Evolutionary conservation across 2,113 vertebrate species (phyloP), one percentile per base, ranked within the genome.

Genomic region (Phrynocephalus versicolor): DNA sequence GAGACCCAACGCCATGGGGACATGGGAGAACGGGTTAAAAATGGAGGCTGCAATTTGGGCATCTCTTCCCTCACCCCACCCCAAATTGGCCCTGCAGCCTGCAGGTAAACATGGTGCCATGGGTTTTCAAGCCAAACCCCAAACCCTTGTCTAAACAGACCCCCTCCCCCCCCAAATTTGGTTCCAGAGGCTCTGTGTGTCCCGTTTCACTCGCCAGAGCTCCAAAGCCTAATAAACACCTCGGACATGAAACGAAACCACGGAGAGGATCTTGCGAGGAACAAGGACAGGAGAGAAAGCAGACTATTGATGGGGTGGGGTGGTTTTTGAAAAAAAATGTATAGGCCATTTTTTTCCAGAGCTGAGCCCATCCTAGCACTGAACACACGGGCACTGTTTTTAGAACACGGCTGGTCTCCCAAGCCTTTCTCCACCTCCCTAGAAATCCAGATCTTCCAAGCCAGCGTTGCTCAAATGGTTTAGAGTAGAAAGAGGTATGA

Each of bases 161-260:
- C 64, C 0, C 0, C 45, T 10, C 45, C 10, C 45, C 45, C 45
- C n/a, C n/a, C n/a, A n/a, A n/a, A n/a, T 65, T 16, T n/a, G 41
- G 71, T 85, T 82, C 85, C 85, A 57, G 83, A 67, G 65, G 90
- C 19, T 55, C 60, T 80, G 88, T 65, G 78, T 55, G 65, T 84
- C 78, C 35, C 84, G 82, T 87, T 90, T 89, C 86, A 64, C 3
- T 81, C 89, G 91, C 74, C 79, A 27, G 57, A 60, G 80, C 84
- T 88, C 90, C 89, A 88, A 90, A 83, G 23, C 85, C 85, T 35
- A 69, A 85, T 73, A 88, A 93, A 92, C 89, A 89, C 84, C 87
- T 83, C 78, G 13, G 86, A 79, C 87, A 45, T 14, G 76, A 90
- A 90, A 91, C 75, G 91, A 90, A 94, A 88, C 85, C 89, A 90